Evolutionary conservation across 1,140 invertebrate species (phyloP).

Genomic region (Battus philenor): DNA sequence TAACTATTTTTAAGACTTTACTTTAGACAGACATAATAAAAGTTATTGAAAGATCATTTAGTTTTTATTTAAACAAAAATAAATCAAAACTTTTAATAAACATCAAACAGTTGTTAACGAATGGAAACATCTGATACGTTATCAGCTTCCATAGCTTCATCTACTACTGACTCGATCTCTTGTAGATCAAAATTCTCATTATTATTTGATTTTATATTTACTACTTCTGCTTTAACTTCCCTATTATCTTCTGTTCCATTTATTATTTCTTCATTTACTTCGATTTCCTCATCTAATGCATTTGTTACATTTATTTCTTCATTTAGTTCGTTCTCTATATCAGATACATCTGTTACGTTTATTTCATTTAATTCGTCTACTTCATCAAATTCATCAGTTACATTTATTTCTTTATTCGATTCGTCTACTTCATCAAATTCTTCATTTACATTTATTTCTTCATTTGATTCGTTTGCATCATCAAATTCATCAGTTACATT

Average conservation of each 20-base stretch:
- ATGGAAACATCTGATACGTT: conserved; percentile 15
- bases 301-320: not conserved
- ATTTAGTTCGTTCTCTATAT: not conserved
- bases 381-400: no score
- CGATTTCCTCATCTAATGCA: not conserved
- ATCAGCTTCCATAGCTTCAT: conserved; percentile 13
- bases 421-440: not conserved
- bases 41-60: conserved; percentile 6
- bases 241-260: no score
- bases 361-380: conserved; percentile 1
- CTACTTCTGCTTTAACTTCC: no score
- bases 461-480: no score
- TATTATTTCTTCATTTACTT: not conserved
- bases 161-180: no score
- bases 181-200: not conserved
- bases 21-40: conserved; percentile 34
- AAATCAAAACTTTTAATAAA: no score
- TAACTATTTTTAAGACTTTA: conserved; percentile 16
- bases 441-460: not conserved
- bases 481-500: no score
- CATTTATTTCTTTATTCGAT: no score
- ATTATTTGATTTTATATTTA: no score
- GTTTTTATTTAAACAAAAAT: conserved; percentile 18
- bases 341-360: no score
- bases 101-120: conserved; percentile 4